Evolutionary conservation across 2,113 vertebrate genomes (phyloP), one percentile per base, ranked within the genome.

Genomic region (Phaethornis superciliosus): DNA sequence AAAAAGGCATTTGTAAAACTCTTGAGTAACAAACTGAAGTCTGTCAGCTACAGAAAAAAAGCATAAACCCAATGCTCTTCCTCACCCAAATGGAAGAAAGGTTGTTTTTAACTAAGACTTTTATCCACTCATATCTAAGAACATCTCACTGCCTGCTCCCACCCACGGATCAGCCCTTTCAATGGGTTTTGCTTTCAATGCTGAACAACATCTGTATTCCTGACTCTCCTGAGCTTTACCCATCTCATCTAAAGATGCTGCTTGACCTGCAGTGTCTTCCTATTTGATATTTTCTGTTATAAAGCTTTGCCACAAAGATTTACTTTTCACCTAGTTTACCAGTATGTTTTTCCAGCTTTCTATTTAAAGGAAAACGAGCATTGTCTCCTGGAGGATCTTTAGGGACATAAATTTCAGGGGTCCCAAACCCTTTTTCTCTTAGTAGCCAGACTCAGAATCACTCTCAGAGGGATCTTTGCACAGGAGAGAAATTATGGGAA

Each of bases 1-100:
- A 93, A 83, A 94, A 92, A 86, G 13, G 33, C 28, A 52, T 78
- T 94, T 75, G 58, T 68, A 81, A 93, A 83, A 21, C 79, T 88
- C 68, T 55, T 35, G 22, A 93, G 77, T 35, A 90, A 81, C 27
- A 95, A 95, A 93, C 20, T 68, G 56, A 92, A 86, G 79, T 71
- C 85, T 81, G 76, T 42, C 76, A 92, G 88, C 60, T 49, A 65
- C 60, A 55, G 71, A 16, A 64, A 16, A 64, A 72, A 91, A 46
- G 4, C 52, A 35, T 44, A 78, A 92, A 76, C 19, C 65, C 0
- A 0, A 76, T 79, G 90, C 44, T 93, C 69, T 88, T 88, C 28
- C n/a, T 93, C 64, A 70, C 13, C 52, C 63, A 75, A 86, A 81
- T 54, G 58, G 79, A 88, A 83, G 44, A 83, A 78, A 88, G 40